phyloP scores from a whole-genome alignment of 2,797 vertebrate species.

The Pogoniulus pusillus region DNA sequence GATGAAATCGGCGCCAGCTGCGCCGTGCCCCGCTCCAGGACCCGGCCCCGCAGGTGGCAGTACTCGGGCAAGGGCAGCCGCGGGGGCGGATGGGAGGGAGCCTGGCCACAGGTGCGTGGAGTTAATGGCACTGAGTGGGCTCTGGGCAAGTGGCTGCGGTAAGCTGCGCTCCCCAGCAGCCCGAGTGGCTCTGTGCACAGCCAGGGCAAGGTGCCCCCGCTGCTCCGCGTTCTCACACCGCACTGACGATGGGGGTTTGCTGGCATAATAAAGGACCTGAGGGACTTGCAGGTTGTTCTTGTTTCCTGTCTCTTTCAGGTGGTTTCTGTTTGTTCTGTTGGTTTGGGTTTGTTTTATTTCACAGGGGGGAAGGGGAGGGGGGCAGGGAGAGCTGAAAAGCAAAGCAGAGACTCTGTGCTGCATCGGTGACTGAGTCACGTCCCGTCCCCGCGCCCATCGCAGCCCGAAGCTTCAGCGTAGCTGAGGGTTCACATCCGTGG shows the following conservation, averaged over 20 bases:
- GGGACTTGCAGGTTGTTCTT: background rate
- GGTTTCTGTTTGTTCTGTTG: background rate
- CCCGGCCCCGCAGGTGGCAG: background rate
- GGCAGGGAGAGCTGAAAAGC: too few relatives aligned
- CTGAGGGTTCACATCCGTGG: fast-evolving
- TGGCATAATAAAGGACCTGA: background rate
- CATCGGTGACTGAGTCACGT: too few relatives aligned
- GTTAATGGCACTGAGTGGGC: too few relatives aligned
- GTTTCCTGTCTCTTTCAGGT: background rate
- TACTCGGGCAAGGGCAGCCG: background rate
- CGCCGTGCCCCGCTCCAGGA: fast-evolving
- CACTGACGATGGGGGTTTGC: background rate
- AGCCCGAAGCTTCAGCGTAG: background rate
- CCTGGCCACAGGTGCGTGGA: fast-evolving
- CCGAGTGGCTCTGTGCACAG: fast-evolving
- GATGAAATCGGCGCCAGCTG: background rate
- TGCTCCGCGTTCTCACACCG: fast-evolving
- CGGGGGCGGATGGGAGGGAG: fast-evolving
- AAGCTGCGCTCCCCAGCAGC: background rate
- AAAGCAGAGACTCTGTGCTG: fast-evolving
- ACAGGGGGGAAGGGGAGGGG: too few relatives aligned
- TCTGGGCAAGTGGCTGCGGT: background rate
- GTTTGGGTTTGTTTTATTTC: too few relatives aligned
- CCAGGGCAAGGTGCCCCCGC: fast-evolving
- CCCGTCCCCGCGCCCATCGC: fast-evolving